Conservation (phyloP, 2,113 vertebrate genomes). For the Etia nguti region DNA sequence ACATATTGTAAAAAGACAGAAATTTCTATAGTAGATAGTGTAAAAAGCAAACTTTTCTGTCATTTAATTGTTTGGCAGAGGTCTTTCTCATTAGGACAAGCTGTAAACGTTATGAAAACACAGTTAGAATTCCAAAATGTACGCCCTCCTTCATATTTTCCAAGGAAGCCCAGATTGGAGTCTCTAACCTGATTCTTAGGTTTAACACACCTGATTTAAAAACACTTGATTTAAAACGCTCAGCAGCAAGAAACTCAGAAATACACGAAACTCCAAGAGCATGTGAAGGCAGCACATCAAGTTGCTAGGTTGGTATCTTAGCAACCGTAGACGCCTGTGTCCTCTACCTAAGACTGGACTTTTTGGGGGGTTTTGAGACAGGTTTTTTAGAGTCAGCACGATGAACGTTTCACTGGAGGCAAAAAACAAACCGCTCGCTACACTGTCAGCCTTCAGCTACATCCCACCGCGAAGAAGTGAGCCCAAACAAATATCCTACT, state of each 20-base stretch:
- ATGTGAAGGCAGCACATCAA: constrained; percentile 1
- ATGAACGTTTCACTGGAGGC: constrained; percentile 52
- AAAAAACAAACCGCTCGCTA: constrained; percentile 26
- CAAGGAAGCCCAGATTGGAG: background rate
- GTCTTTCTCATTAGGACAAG: background rate
- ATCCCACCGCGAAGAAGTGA: constrained; percentile 49
- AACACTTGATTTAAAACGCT: background rate
- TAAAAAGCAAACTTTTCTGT: background rate
- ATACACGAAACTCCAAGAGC: background rate
- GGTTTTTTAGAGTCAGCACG: background rate
- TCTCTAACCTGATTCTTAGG: background rate
- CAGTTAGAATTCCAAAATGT: background rate
- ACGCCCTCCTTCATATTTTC: background rate
- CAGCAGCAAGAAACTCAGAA: background rate
- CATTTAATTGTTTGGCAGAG: background rate
- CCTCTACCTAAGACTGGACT: accelerated
- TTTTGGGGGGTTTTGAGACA: background rate
- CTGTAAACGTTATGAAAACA: background rate
- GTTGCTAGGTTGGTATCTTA: constrained; percentile 15
- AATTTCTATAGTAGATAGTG: background rate
- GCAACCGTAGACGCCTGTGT: constrained; percentile 34
- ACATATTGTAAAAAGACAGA: background rate
- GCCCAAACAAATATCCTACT: constrained; percentile 50
- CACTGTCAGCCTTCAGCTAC: constrained; percentile 54
- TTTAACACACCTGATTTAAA: background rate